Evolutionary conservation across 2,888 invertebrate species (phyloP), one percentile per base, ranked within the genome.

Genomic region (Diarsia brunnea): DNA sequence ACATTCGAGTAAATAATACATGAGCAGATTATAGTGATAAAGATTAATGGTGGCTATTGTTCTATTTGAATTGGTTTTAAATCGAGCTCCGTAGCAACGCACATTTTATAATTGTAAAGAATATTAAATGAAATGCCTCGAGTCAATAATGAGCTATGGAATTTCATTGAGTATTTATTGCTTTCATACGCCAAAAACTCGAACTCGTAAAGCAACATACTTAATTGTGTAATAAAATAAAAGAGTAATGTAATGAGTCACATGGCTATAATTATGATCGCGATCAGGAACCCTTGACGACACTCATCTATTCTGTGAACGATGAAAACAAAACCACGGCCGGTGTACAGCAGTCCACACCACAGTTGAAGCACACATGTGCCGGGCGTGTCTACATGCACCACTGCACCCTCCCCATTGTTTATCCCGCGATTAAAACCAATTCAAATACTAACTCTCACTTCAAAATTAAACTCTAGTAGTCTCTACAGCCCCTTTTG

Each of bases 381-480:
- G 89, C 87, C 85, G 93, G 95, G 96, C 94, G 95, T 94, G 95
- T 92, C 94, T 90, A 84, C 89, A 79, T 90, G 93, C 94, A 87
- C 93, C 90, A 93, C 85, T 93, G 94, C 93, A 88, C 93, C 91
- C 94, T 89, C 93, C 92, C 94, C 88, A 95, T 96, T 96, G 95
- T 96, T 96, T 96, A 96, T 96, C 95, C 95, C 95, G 95, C 96
- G 96, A 96, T 96, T 96, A 96, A 94, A 94, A 95, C 94, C 94
- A 95, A 95, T 95, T 96, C 95, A 95, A 95, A 95, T 92, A 95
- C 96, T 96, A 96, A 96, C 95, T 94, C 95, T 94, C 94, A 93
- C 96, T 96, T 94, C 87, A 95, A 96, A 96, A 96, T 96, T 96
- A 95, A 96, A 93, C 95, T 95, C 90, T 93, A 96, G 95, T 95